Evolutionary conservation across 2,888 invertebrate genomes (phyloP).

Genomic region (Chalcosyrphus nemorum): DNA sequence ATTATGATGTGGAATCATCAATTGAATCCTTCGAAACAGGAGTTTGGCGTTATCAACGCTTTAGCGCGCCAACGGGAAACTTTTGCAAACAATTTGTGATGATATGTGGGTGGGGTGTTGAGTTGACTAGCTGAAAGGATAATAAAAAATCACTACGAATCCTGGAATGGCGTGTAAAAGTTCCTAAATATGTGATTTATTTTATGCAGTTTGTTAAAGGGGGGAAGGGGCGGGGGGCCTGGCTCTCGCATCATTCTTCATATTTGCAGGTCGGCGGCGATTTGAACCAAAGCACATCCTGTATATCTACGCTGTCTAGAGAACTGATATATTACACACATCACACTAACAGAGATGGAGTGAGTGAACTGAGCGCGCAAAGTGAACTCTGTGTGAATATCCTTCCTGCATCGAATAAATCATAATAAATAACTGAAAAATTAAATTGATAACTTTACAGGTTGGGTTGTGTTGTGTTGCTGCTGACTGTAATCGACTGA

Average conservation of each 20-base stretch:
- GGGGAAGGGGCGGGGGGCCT: no score
- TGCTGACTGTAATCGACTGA: conserved; percentile 48
- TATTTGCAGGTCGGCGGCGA: conserved; percentile 55
- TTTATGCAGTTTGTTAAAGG: conserved; percentile 49
- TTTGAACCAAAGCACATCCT: neutral
- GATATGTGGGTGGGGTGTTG: neutral
- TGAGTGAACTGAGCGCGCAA: neutral
- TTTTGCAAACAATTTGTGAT: conserved; percentile 53
- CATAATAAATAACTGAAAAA: conserved; percentile 73
- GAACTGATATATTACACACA: conserved; percentile 62
- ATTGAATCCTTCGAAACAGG: conserved; percentile 52
- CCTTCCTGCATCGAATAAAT: conserved; percentile 70
- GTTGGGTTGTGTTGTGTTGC: conserved; percentile 36
- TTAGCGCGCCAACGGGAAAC: conserved; percentile 55
- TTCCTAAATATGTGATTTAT: conserved; percentile 68
- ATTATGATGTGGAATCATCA: conserved; percentile 67
- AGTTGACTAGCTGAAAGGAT: conserved; percentile 40
- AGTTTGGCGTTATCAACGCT: conserved; percentile 49
- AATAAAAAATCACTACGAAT: conserved; percentile 48
- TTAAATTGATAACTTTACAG: conserved; percentile 72
- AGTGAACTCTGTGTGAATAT: conserved; percentile 42
- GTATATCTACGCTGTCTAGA: conserved; percentile 20
- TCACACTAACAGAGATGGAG: conserved; percentile 28
- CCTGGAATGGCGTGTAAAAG: conserved; percentile 36
- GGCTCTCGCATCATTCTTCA: conserved; percentile 66